phyloP scores from a whole-genome alignment of 2,797 vertebrate species.

The Leuciscus waleckii region DNA sequence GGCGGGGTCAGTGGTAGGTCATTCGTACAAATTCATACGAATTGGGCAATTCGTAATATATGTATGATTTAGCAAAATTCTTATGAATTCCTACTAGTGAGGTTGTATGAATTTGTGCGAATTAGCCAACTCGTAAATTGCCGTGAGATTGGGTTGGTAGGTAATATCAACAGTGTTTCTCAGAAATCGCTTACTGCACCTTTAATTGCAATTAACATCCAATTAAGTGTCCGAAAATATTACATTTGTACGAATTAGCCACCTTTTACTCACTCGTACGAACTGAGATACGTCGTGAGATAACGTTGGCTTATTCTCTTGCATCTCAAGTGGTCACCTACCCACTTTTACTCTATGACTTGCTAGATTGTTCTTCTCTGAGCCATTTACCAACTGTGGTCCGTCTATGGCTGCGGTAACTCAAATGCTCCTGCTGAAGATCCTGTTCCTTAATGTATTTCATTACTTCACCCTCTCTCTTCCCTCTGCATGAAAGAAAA shows the following conservation, averaged over 20 bases:
- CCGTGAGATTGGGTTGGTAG: too few species aligned
- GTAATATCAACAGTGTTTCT: too few species aligned
- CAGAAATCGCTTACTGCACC: too few species aligned
- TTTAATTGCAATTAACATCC: neutral
- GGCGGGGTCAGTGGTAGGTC: too few species aligned
- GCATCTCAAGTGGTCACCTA: neutral
- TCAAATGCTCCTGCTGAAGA: neutral
- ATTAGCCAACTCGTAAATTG: too few species aligned
- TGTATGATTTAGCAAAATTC: too few species aligned
- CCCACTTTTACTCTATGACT: neutral
- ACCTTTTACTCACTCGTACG: too few species aligned
- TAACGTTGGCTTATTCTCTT: neutral
- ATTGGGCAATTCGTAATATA: too few species aligned
- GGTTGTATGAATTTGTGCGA: too few species aligned
- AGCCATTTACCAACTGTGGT: neutral
- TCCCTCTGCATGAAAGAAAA: neutral
- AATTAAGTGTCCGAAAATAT: neutral
- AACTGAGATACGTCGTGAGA: too few species aligned
- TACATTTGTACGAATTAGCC: neutral
- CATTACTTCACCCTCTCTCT: neutral
- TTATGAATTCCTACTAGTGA: too few species aligned
- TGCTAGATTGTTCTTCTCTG: neutral
- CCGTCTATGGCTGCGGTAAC: neutral
- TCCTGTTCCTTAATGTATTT: neutral
- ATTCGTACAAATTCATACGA: too few species aligned